Percentiles rank a stretch among this genome's conserved stretches.
phyloP scores from a whole-genome alignment of 2,113 vertebrate species.

The Notothenia coriiceps region DNA sequence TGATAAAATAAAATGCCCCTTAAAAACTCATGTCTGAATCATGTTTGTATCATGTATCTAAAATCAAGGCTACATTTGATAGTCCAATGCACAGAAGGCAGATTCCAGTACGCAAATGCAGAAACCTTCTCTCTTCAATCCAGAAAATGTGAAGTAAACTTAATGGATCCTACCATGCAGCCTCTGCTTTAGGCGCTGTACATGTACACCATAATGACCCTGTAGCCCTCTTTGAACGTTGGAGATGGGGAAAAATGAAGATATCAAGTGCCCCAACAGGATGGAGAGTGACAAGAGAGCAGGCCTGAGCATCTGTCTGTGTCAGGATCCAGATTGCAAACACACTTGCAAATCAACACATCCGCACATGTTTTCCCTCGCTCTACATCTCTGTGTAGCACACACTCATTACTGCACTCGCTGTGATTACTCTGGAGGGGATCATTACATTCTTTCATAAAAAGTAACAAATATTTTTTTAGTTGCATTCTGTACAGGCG shows the following conservation, averaged over 20 bases:
- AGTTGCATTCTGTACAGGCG: not conserved
- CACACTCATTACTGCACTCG: conserved; percentile 25
- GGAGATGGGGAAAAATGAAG: conserved; percentile 43
- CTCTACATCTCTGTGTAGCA: conserved; percentile 25
- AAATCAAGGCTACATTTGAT: conserved; percentile 4
- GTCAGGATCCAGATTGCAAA: conserved; percentile 63
- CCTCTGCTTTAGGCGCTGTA: not conserved
- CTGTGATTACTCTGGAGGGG: conserved; percentile 40
- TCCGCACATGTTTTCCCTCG: conserved; percentile 31
- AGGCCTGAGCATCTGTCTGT: conserved; percentile 66
- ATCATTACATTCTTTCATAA: conserved; percentile 26
- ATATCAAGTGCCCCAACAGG: conserved; percentile 44
- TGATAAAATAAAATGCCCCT: not conserved
- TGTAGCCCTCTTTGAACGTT: conserved; percentile 19
- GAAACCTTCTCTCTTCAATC: conserved; percentile 19
- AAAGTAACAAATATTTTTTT: not conserved
- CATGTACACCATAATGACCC: conserved; percentile 31
- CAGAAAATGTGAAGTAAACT: not conserved
- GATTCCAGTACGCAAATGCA: conserved; percentile 22
- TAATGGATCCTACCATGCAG: not conserved
- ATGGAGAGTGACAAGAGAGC: conserved; percentile 69
- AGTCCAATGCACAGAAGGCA: conserved; percentile 23
- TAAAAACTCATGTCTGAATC: conserved; percentile 12
- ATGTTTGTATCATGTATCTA: not conserved
- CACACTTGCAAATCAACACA: conserved; percentile 54